Base-by-base conservation (phyloP, 2,888 invertebrate species). In the Calephelis perditalis region DNA sequence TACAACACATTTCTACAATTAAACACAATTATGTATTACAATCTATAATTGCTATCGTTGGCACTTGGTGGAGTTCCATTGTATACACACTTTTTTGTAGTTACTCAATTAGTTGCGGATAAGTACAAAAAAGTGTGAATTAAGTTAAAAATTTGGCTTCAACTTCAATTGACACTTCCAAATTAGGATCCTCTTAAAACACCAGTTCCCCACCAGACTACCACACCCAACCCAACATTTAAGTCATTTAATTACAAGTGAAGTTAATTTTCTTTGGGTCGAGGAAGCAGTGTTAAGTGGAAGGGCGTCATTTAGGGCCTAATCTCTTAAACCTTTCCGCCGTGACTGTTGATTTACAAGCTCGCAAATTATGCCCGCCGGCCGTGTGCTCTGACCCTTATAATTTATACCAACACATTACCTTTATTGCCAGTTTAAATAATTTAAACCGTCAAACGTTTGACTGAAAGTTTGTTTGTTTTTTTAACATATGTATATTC, bases 261-360 rank as follows among this genome's bases (percentile, higher is more conserved):
- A 45, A 36, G 54, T 59, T 44, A 36, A 49, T 43, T 59, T 59
- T 26, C 54, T 44, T 52, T n/a, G 59, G 54, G 43, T 40, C n/a
- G 56, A 59, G 56, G 62, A 62, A 67, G 65, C 61, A 66, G 64
- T 63, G 66, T 65, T 61, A 59, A 57, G 61, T 55, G 55, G 67
- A 64, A 63, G 61, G 65, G 63, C 40, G 62, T 45, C 64, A 55
- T 63, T 67, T 63, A 58, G 63, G 55, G 4, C 44, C 62, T 60
- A 62, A 62, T 59, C 62, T 59, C 63, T 60, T 68, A 63, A 65
- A 65, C 67, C 67, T 64, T 64, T 60, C 59, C 63, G 64, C 61
- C 52, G 43, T 56, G 63, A 69, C 59, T 46, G 64, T 67, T 73
- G 75, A 75, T 73, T 74, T 75, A 76, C 71, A 66, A 64, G 58